These are phyloP conservation scores for Ailuropoda melanoleuca DNA, from an alignment of 2,113 vertebrate genomes.

Conservation along the genomic window DNA sequence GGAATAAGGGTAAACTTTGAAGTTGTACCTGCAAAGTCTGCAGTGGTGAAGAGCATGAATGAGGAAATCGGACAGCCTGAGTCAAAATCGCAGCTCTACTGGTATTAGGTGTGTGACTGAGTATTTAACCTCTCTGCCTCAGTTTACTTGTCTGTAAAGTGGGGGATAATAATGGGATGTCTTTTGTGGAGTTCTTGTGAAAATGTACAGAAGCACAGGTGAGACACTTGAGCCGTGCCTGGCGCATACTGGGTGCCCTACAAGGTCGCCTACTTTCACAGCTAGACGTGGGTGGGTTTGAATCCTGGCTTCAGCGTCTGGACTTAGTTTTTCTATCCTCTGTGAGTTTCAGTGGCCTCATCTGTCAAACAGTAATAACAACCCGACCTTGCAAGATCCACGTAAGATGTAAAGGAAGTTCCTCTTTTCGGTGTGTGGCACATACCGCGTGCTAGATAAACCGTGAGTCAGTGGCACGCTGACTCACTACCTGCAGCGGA, in stretches of 20 bases:
- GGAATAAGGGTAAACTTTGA: not conserved
- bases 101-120: not conserved
- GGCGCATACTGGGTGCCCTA: not conserved
- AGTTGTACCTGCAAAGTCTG: not conserved
- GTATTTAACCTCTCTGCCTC: not conserved
- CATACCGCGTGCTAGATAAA: not conserved
- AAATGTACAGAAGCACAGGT: not conserved
- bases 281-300: not conserved
- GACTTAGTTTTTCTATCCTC: not conserved
- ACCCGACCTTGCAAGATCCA: not conserved
- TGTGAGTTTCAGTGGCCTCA: not conserved
- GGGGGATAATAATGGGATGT: not conserved
- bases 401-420: not conserved
- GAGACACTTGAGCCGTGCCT: not conserved
- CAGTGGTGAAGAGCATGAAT: not conserved
- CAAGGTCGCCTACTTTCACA: not conserved
- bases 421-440: not conserved
- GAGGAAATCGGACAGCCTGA: not conserved
- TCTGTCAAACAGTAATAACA: not conserved
- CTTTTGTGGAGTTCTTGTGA: not conserved
- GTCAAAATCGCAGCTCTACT: not conserved
- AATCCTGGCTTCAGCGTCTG: not conserved
- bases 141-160: not conserved
- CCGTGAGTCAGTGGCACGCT: not conserved
- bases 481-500: not conserved